Conservation (phyloP, 2,113 vertebrate species). For the Alligator mississippiensis region DNA sequence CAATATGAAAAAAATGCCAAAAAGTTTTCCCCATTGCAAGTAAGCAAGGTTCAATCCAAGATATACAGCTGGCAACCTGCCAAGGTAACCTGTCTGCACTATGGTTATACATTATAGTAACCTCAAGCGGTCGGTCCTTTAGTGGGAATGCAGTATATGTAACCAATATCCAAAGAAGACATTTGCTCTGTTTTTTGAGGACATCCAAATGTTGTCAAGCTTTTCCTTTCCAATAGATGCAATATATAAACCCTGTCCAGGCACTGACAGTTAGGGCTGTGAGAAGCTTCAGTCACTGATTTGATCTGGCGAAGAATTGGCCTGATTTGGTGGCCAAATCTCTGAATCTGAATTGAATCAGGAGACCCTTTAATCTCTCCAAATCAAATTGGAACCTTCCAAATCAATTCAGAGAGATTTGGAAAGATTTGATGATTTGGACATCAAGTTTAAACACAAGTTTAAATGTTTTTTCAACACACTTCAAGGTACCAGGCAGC, state of each 20-base stretch:
- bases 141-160: background rate
- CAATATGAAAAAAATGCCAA: background rate
- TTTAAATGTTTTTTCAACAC: too few species aligned
- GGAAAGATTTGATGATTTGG: too few species aligned
- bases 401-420: too few species aligned
- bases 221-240: background rate
- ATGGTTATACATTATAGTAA: background rate
- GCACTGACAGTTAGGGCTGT: too few species aligned
- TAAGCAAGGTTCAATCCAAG: background rate
- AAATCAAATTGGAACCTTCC: too few species aligned
- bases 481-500: too few species aligned
- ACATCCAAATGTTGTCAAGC: background rate
- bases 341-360: too few species aligned
- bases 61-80: background rate
- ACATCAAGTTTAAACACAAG: too few species aligned
- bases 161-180: background rate
- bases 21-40: fast-evolving
- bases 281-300: background rate
- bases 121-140: background rate
- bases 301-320: background rate
- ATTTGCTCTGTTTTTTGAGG: background rate
- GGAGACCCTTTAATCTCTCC: too few species aligned
- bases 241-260: background rate
- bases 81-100: background rate
- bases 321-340: too few species aligned